Conservation (phyloP, 2,888 invertebrate genomes). For the Papilio elwesi region DNA sequence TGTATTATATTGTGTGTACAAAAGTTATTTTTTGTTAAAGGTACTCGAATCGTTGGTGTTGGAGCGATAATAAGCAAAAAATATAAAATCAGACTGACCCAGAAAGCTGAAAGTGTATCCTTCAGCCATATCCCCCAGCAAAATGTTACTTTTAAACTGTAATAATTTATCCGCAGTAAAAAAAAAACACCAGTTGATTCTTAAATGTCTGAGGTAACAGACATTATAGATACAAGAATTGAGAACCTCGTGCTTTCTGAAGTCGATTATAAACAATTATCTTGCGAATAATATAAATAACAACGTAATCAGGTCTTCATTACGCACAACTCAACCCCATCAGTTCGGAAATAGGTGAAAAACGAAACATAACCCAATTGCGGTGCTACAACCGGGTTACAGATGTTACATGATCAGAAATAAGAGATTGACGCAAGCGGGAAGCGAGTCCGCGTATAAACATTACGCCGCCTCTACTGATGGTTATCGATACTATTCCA, state of each 20-base stretch:
- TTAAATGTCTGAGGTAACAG: too few species aligned
- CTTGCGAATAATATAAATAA: constrained; percentile 5
- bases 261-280: neutral
- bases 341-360: constrained; percentile 53
- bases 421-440: constrained; percentile 46
- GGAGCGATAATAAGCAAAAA: neutral
- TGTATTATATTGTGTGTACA: too few species aligned
- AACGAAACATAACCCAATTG: constrained; percentile 54
- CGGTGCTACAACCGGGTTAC: constrained; percentile 47
- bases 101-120: too few species aligned
- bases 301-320: constrained; percentile 17
- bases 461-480: constrained; percentile 26
- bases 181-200: too few species aligned
- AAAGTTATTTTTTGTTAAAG: too few species aligned
- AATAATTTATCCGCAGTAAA: too few species aligned
- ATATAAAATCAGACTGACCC: too few species aligned
- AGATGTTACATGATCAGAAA: constrained; percentile 45
- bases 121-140: too few species aligned
- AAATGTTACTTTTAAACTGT: too few species aligned
- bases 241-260: too few species aligned
- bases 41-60: too few species aligned
- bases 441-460: constrained; percentile 26
- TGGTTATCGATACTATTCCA: constrained; percentile 25
- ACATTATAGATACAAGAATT: too few species aligned
- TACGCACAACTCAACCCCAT: constrained; percentile 47